phyloP scores from a whole-genome alignment of 2,888 invertebrate genomes.

The Drosophila imparisetae region DNA sequence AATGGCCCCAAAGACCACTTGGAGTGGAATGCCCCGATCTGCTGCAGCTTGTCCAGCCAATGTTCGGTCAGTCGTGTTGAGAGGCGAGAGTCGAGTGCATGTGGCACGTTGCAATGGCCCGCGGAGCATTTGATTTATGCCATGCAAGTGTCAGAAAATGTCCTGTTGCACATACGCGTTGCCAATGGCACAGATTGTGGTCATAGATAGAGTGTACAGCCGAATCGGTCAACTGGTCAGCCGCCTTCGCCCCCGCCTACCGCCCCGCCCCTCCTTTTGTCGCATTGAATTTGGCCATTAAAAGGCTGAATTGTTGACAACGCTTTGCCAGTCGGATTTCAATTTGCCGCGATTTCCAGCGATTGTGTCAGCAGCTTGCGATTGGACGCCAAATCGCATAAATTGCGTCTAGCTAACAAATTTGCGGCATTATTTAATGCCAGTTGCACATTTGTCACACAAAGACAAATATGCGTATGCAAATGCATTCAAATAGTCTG shows the following conservation, averaged over 20 bases:
- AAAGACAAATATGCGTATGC: conserved; percentile 24
- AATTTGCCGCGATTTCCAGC: conserved; percentile 62
- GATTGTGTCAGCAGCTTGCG: conserved; percentile 69
- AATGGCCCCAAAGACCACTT: conserved; percentile 58
- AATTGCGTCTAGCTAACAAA: conserved; percentile 63
- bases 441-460: conserved; percentile 51
- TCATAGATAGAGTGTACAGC: conserved; percentile 51
- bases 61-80: conserved; percentile 12
- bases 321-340: conserved; percentile 54
- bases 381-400: conserved; percentile 51
- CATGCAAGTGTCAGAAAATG: conserved; percentile 77
- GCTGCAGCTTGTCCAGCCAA: conserved; percentile 21
- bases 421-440: conserved; percentile 74
- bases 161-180: conserved; percentile 72
- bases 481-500: conserved; percentile 25
- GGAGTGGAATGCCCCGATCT: conserved; percentile 3
- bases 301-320: conserved; percentile 65
- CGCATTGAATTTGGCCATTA: conserved; percentile 49
- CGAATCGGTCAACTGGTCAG: conserved; percentile 21
- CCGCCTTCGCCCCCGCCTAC: neutral
- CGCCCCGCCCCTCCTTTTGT: neutral
- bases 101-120: conserved; percentile 48
- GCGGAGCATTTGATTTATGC: conserved; percentile 77
- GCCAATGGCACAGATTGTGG: conserved; percentile 61
- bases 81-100: conserved; percentile 24